Evolutionary conservation across 2,888 invertebrate species (phyloP), one percentile per base, ranked within the genome.

Genomic region (Lycia hirtaria): DNA sequence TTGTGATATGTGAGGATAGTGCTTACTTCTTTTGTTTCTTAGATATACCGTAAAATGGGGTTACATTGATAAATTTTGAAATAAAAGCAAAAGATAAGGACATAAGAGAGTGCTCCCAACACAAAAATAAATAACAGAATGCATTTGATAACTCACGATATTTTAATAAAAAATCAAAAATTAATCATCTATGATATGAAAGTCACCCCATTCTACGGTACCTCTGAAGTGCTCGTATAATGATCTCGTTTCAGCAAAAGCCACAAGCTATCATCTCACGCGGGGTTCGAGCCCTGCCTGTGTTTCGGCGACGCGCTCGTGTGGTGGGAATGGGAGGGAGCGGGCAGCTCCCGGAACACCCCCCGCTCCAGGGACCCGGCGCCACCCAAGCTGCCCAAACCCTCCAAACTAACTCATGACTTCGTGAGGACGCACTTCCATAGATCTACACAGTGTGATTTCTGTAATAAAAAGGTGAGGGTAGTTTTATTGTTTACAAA

Each of bases 241-340:
- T n/a, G n/a, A n/a, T 10, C 10, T 22, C n/a, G 15, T 78, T 78
- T n/a, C 77, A 96, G 96, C 67, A 94, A 94, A 82, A 93, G 93
- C 57, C 94, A 96, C 86, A 93, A 94, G 32, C 80, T 96, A 19
- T 93, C 94, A 15, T 91, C 93, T 0, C 95, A 97, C 82, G 95
- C 97, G 0, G 98, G 98, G 1, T 98, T 98, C 83, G 97, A 98
- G 84, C 96, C 97, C 2, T 95, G 96, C 49, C 93, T 98, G 28
- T 98, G 98, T 81, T 97, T 96, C 80, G 99, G 99, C 3, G 98
- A 98, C 78, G 95, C 98, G 44, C 93, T 97, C 0, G 92, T 98
- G 9, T 96, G 96, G 56, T 98, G 98, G 86, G 93, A 94, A 52
- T 96, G 96, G 96, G 93, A 94, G 55, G 94, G 87, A 0, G 75